Evolutionary conservation across 2,797 vertebrate genomes (phyloP), one percentile per base, ranked within the genome.

Genomic region (Schizopygopsis pylzovi): DNA sequence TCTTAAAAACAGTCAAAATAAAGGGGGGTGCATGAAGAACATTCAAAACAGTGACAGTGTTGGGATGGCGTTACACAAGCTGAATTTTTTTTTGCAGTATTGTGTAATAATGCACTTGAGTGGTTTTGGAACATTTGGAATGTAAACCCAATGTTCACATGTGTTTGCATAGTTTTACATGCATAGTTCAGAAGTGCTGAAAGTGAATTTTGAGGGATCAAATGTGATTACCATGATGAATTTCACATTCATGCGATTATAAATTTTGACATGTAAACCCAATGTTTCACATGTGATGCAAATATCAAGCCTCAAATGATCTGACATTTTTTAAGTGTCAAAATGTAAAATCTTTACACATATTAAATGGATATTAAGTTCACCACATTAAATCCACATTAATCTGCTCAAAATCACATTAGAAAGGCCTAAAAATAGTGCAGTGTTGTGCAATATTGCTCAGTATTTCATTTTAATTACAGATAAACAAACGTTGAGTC

Each of bases 1-100:
- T 91, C 91, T 94, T 93, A 89, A 90, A 92, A 94, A 93, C 90
- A 85, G 59, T 77, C 76, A 83, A 89, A 90, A 86, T 87, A 87
- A 88, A 86, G 65, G 79, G 79, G 85, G 49, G 79, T 45, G 65
- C 86, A 61, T 43, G 83, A 16, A 59, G 68, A 33, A 45, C 65
- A 59, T 68, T 67, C 56, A 54, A 59, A 79, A 82, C 71, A 45
- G 41, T 41, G 72, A 79, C 73, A 80, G 71, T 43, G 43, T 28
- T 56, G 37, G 25, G 33, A 43, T 4, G 67, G 15, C 37, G 12
- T 47, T 37, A 76, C 28, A 70, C 47, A 49, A 33, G 52, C 52
- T 67, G 63, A 37, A 18, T 33, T 33, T 2, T 6, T 28, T 28
- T 28, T 28, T 13, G 63, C 15, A 67, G 15, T 37, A 3, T 67